A percentile compares a stretch with the other conserved stretches of the same genome.
These are phyloP conservation scores for Sphaerophoria taeniata DNA, from an alignment of 2,888 invertebrate genomes.

Conservation along the genomic window DNA sequence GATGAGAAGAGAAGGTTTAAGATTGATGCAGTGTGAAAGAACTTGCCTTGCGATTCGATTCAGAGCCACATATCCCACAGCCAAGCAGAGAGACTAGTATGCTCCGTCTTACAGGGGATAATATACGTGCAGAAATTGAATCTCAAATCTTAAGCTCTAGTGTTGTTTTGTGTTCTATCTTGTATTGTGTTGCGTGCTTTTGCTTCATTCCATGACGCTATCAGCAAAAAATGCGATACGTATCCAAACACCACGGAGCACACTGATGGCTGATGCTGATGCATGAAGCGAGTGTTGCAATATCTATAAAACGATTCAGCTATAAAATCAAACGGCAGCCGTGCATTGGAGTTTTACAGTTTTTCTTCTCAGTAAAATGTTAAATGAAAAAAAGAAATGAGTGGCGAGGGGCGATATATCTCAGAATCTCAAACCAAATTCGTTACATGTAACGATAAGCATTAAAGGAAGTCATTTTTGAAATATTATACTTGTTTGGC, in stretches of 20 bases:
- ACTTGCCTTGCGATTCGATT: constrained; percentile 25
- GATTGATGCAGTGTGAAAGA: constrained; percentile 57
- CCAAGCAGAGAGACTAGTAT: constrained; percentile 12
- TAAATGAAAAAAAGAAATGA: not conserved
- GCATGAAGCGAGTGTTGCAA: constrained; percentile 36
- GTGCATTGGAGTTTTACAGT: not conserved
- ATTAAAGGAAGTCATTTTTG: no score
- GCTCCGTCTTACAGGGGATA: constrained; percentile 2
- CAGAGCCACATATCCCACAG: constrained; percentile 1
- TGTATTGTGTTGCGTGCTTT: constrained; percentile 1
- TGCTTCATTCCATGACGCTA: not conserved
- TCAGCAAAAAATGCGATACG: not conserved
- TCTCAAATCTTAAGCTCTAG: constrained; percentile 66
- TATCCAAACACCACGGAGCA: not conserved
- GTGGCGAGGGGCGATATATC: not conserved
- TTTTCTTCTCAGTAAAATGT: not conserved
- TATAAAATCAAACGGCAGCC: constrained; percentile 45
- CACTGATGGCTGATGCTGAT: not conserved
- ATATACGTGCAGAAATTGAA: constrained; percentile 71
- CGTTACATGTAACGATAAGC: no score
- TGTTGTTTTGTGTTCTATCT: not conserved
- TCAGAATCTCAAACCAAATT: no score
- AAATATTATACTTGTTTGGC: no score
- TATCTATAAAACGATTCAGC: constrained; percentile 65
- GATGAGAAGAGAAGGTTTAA: constrained; percentile 12